Evolutionary conservation across 2,888 invertebrate species (phyloP), one percentile per base, ranked within the genome.

Genomic region (Allacma fusca): DNA sequence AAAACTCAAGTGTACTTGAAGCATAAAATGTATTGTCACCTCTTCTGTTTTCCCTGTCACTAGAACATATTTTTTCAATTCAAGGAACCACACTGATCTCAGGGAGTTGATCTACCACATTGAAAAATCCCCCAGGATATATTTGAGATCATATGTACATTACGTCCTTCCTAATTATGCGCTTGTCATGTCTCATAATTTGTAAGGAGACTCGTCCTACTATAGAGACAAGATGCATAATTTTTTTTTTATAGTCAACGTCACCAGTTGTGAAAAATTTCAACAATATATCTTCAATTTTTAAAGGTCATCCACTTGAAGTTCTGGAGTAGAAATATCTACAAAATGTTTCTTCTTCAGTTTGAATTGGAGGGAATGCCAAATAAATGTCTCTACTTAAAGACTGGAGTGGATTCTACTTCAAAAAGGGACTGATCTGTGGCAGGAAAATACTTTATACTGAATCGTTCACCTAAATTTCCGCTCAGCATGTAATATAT

Each of bases 11-110:
- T 40, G 68, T 40, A 34, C 50, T 50, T 50, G n/a, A 50, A 50
- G 4, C 16, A 50, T 50, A 50, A 12, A 50, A 50, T 50, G 50
- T 50, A 50, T 50, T 50, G 50, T 50, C 50, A 50, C 50, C 50
- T 19, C 50, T 16, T 50, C 40, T 40, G 26, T 29, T 7, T 29
- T 9, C 34, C 2, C 1, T 26, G 28, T 67, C 59, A 59, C 5
- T n/a, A 7, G 59, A 59, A n/a, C n/a, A n/a, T 59, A 59, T 59
- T 59, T 67, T 64, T 21, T 64, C 64, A 23, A 64, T 64, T 13
- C 40, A 9, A 40, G 5, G 7, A 40, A 13, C 13, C 13, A n/a
- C n/a, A n/a, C n/a, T n/a, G n/a, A n/a, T n/a, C 57, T 21, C 57
- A 21, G 57, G 13, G 57, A 57, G 9, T 34, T 34, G 9, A 7